Base-by-base conservation (phyloP, 2,888 invertebrate genomes). In the Heliconius ismenius region DNA sequence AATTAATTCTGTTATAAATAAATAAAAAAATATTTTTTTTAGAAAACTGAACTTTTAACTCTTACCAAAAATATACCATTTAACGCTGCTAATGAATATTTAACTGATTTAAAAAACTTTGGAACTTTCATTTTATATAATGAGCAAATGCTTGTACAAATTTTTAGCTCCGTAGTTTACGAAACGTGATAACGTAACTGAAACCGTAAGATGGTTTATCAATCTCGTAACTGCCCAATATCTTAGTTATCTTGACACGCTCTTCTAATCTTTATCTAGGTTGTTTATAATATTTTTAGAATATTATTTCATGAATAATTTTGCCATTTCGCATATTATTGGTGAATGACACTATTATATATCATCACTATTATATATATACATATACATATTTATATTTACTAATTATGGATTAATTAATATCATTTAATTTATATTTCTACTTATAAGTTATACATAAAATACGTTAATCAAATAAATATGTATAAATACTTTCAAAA, bases 1-100 rank as follows among this genome's bases (percentile, higher is more conserved):
- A 73, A 75, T n/a, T 15, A 49, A 26, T 39, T 69, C 43, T 65
- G 3, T 64, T 36, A 24, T 9, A 24, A 39, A 67, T 24, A 43
- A 24, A 24, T 36, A 24, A 28, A 15, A 39, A 15, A 24, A 39
- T 3, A 6, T 1, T 1, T 67, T n/a, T 43, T 43, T 39, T 24
- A 24, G 24, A 67, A 24, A 67, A 39, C 2, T 24, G 0, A 26
- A 24, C 13, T 24, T 7, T 3, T 2, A 15, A 9, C 13, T 15
- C 96, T 96, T 90, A 97, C 97, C 96, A 97, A 95, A 92, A 97
- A 96, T 72, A 96, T 85, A 80, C 96, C 92, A 90, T 97, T 97
- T 84, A 97, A 96, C 73, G 95, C 93, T 84, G 96, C 96, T 83
- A 97, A 95, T 67, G 96, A 95, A 90, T 97, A 97, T 86, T 96